Base-by-base conservation (phyloP, 2,113 vertebrate species). In the Mola mola region DNA sequence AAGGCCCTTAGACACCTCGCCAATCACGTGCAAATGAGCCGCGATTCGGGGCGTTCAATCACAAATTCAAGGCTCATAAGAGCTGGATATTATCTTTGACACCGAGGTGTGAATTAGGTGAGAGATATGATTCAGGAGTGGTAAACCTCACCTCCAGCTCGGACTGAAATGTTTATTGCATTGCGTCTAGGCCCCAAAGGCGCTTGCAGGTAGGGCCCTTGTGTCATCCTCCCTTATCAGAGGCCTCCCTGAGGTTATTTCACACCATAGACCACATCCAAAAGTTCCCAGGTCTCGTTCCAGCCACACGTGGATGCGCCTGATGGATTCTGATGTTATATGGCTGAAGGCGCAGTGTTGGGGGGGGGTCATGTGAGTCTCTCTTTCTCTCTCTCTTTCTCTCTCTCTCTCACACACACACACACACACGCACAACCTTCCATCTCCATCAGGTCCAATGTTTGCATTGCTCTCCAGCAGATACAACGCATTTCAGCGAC, bases 401-500 rank as follows among this genome's bases (percentile, higher is more conserved):
- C 16, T 47, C 31, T 43, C 20, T 53, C 4, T 29, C 20, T 48
- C 33, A 15, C 13, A 34, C 33, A 15, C 33, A 56, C 24, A 72
- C 47, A 47, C 25, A 8, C 42, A 29, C 28, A 11, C 20, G 3
- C 15, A 10, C 5, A 1, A 19, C 15, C 2, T 24, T 63, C 41
- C 60, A 43, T 77, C 76, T 81, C 78, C 26, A 83, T 76, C 79
- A 75, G 67, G 49, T 73, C 66, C 50, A 72, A 46, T 92, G 90
- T 92, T 92, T 91, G 82, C 73, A 46, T 84, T 88, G 65, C 71
- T 60, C 78, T 75, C 64, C 63, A 62, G 75, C 64, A 52, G 56
- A 75, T n/a, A 60, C 68, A 72, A 79, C 84, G 69, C 90, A 81
- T 84, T 17, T 66, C 4, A 55, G 83, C 84, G 83, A 76, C 88